Evolutionary conservation across 1,140 invertebrate species (phyloP), one percentile per base, ranked within the genome.

Genomic region (Zaprionus nigranus): DNA sequence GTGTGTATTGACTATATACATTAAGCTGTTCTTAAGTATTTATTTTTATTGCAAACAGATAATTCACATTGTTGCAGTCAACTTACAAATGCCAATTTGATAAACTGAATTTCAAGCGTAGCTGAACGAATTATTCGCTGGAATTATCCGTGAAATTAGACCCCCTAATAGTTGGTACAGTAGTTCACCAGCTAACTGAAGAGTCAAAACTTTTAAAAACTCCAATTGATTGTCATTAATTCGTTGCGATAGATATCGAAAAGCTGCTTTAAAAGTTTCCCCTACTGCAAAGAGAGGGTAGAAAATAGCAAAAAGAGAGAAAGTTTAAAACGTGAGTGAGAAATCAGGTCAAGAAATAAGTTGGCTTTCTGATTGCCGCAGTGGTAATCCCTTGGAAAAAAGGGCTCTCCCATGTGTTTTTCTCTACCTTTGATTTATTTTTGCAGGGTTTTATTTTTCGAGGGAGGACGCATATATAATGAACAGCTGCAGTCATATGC

Each of bases 181-280:
- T 13, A 24, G 40, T 46, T 46, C 20, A 5, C 46, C 12, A 24
- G 3, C n/a, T 51, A 4, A 22, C 20, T 51, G 46, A 1, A 3
- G 28, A 38, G 34, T 56, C 34, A 46, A 17, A 69, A 71, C 54
- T 75, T 75, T 71, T 20, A 1, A 5, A 22, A 64, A 75, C 66
- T 68, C 17, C 43, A 53, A 43, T 70, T 46, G 56, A 9, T 28
- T 51, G 74, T 40, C 65, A 69, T 64, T 70, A 78, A 81, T 81
- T 61, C 66, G 69, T 69, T 62, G 64, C 20, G 38, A 51, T 67
- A 63, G 57, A 78, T 51, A 51, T 78, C 65, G 51, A 43, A 80
- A 81, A 78, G 69, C 82, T 65, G 64, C 82, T 84, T 85, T 68
- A 67, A 83, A 85, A 74, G 57, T 85, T 81, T 63, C 46, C 46